Evolutionary conservation across 2,113 vertebrate genomes (phyloP).

Genomic region (Pteropus alecto): DNA sequence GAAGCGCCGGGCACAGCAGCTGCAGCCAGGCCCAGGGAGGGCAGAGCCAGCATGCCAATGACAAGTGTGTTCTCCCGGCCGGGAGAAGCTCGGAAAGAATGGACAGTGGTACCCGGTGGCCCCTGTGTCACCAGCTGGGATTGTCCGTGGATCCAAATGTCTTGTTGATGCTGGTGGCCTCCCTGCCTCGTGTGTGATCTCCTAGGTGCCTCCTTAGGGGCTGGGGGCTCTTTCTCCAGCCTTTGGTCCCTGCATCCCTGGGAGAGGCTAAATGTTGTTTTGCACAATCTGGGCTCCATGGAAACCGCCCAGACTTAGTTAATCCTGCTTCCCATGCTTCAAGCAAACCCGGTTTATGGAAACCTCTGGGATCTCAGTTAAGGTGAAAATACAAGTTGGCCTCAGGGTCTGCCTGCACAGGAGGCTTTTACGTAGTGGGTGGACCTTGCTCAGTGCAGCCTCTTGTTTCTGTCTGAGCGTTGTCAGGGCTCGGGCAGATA

Average conservation of each 20-base stretch:
- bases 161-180: background rate
- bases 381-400: background rate
- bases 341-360: background rate
- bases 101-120: background rate
- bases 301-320: background rate
- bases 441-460: fast-evolving
- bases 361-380: background rate
- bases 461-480: background rate
- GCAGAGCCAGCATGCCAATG: background rate
- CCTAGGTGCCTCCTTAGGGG: background rate
- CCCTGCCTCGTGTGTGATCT: background rate
- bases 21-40: background rate
- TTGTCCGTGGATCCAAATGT: background rate
- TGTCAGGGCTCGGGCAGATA: background rate
- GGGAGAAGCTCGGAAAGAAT: background rate
- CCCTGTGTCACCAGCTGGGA: background rate
- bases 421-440: fast-evolving
- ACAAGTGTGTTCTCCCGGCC: too few species aligned
- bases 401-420: background rate
- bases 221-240: background rate
- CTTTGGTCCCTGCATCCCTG: background rate
- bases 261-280: background rate
- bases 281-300: background rate
- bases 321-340: background rate
- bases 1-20: background rate